Base-by-base conservation (phyloP, 2,797 vertebrate genomes). In the Acanthurus leucopareius region DNA sequence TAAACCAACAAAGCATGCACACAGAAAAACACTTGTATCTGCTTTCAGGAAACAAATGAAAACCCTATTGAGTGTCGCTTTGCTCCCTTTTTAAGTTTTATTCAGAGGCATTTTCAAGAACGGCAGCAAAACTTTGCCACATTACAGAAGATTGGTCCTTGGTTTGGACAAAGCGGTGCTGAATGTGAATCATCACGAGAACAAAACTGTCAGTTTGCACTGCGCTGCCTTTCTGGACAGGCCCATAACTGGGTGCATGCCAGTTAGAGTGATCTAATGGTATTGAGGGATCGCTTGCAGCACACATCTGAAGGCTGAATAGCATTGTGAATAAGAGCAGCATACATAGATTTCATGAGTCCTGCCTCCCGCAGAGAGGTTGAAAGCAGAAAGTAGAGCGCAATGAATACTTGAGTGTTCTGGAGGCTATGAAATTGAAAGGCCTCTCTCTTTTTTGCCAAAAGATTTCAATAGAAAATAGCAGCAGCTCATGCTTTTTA, bases 351-450 rank as follows among this genome's bases (percentile, higher is more conserved):
- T 96, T 95, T 96, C 96, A 96, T 91, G 89, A 89, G 92, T 89
- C 93, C 93, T 93, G 91, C 94, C 95, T 96, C 96, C 96, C 85
- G 94, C 94, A 65, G 96, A 93, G 96, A 96, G 90, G 90, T 92
- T 96, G 96, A 97, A 96, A 96, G 96, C 91, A 88, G 92, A 91
- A 93, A 94, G 91, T 88, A 89, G 94, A 94, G 88, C 91, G 92
- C 88, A 89, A 93, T 94, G 96, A 97, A 95, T 95, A 96, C 96
- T 91, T 95, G 96, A 95, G 93, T 95, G 93, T 97, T 96, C 95
- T 93, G 86, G 94, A 90, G 94, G 96, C 94, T 91, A 93, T 94
- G 93, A 94, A 95, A 95, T 95, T 95, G 96, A 95, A 97, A 95
- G 93, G 91, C 94, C 93, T 96, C 92, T 83, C 94, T 93, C 86